Percentiles rank a stretch among this genome's conserved stretches.
Evolutionary conservation across 1,140 invertebrate genomes (phyloP).

Genomic region (Amphibalanus amphitrite): DNA sequence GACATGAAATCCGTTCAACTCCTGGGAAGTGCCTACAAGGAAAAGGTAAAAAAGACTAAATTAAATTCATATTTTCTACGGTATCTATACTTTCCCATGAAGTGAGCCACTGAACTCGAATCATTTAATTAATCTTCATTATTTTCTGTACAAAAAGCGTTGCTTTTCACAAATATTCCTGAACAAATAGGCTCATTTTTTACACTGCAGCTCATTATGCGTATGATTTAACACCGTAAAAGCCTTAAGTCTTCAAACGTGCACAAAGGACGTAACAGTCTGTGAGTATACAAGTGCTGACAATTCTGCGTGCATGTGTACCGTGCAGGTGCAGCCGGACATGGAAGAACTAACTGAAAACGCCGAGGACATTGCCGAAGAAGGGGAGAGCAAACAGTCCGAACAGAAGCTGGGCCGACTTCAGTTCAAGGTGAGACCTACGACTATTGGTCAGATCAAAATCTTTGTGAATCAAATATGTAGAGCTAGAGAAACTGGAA

Average conservation of each 20-base stretch:
- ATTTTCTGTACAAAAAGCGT: too few species aligned
- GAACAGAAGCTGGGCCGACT: conserved; percentile 87
- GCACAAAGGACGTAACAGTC: background rate
- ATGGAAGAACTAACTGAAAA: conserved; percentile 94
- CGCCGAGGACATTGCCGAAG: conserved; percentile 83
- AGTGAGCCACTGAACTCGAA: too few species aligned
- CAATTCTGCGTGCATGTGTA: conserved; percentile 7
- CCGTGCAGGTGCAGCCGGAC: conserved; percentile 83
- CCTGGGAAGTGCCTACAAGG: conserved; percentile 87
- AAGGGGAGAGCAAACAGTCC: conserved; percentile 84
- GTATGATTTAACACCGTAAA: conserved; percentile 4
- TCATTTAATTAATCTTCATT: too few species aligned
- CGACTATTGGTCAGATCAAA: too few species aligned
- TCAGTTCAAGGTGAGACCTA: conserved; percentile 71
- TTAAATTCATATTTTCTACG: background rate
- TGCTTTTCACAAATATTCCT: too few species aligned
- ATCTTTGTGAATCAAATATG: too few species aligned
- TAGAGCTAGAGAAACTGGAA: too few species aligned
- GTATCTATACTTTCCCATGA: too few species aligned
- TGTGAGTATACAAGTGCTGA: conserved; percentile 10
- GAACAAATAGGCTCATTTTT: too few species aligned
- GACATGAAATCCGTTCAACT: conserved; percentile 92
- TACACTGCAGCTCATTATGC: too few species aligned
- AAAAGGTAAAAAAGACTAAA: conserved; percentile 55
- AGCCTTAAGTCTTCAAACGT: background rate